Evolutionary conservation across 2,797 vertebrate species (phyloP), one percentile per base, ranked within the genome.

Genomic region (Avahi laniger): DNA sequence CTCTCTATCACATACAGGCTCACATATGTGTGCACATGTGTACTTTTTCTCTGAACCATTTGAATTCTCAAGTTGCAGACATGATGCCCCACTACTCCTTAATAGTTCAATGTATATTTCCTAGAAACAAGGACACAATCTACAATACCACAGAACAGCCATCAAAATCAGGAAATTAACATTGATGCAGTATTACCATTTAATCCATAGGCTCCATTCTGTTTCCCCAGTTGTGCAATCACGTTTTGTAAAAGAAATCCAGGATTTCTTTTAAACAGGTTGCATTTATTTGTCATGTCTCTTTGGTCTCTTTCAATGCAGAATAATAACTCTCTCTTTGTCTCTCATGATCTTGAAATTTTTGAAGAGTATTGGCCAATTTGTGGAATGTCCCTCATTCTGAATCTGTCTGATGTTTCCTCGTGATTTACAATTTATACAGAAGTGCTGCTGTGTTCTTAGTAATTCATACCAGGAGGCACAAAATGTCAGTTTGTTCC

Each of bases 291-390:
- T 76, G 46, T 92, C n/a, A 43, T 20, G 4, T 73, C 38, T 89
- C 82, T 85, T 93, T 93, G 65, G 30, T 87, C 57, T 67, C 38
- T 78, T 94, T 96, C 30, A 69, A 26, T 70, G 50, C n/a, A 80
- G 35, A 50, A 30, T 76, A 89, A 76, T 81, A 52, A 52, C 18
- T 78, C 75, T 92, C 38, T 72, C 70, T 92, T 88, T 91, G 14
- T 92, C 59, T 84, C 87, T 65, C 38, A 48, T 67, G 67, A 95
- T 85, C 61, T 96, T 87, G 81, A 84, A 35, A 52, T 75, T 79
- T 90, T 67, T 87, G 18, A 70, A 65, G 59, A 28, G 1, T 33
- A 50, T 26, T 43, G 82, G 8, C 59, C 54, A 72, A 12, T 59
- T 61, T 76, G 35, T 73, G 35, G 75, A 35, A 41, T 70, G 48